Evolutionary conservation across 2,113 vertebrate species (phyloP), one percentile per base, ranked within the genome.

Genomic region (Rattus rattus): DNA sequence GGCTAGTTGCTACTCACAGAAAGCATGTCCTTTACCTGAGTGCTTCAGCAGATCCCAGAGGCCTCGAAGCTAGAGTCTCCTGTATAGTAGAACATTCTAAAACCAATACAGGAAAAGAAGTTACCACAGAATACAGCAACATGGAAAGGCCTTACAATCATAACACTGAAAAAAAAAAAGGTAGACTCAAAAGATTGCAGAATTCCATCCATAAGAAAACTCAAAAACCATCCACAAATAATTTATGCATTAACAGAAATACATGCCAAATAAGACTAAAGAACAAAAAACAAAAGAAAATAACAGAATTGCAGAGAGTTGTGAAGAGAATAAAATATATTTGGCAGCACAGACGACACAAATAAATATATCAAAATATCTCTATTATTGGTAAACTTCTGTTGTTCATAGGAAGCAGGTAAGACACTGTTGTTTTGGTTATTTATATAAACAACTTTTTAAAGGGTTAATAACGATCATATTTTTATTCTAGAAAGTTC

Each of bases 301-400:
- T 49, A 95, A 94, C 43, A 86, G 59, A 92, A 39, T 63, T 28
- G 5, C 8, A 75, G 43, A 56, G 19, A 88, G 95, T 93, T 73
- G 65, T 19, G 20, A 86, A 92, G 8, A 92, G 24, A 88, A 89
- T 79, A 90, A 93, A 96, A 79, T 39, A 47, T 36, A 97, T 88
- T 93, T 94, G 36, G 92, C 69, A 81, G 92, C 69, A 81, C 24
- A 80, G 54, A 96, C 88, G 56, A 91, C 56, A 94, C 56, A 85
- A 85, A 65, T 70, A 89, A 81, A 90, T 85, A 83, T 89, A 93
- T 52, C 76, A 95, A 97, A 94, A 92, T 87, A 96, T 90, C 92
- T 83, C 91, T 89, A 69, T 63, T 94, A 92, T 96, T 95, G 93
- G 70, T 85, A 96, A 96, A 63, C 36, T 12, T 67, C 70, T 81